A percentile compares a stretch with the other conserved stretches of the same genome.
Conservation (phyloP, 35 echinoderm and acorn worm genomes). For the Eucidaris tribuloides region DNA sequence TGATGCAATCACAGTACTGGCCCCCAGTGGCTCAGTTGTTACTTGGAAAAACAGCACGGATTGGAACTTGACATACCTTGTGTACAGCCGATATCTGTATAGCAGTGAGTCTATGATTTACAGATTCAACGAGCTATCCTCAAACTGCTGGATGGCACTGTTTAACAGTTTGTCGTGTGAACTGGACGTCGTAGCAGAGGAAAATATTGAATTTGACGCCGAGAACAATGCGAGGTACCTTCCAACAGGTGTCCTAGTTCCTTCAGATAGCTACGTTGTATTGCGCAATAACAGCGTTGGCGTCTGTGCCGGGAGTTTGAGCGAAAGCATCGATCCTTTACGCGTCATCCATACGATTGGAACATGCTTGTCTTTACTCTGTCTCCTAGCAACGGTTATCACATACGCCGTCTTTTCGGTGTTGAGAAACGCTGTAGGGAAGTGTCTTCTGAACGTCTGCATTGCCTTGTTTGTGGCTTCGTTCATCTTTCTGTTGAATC, state of each 20-base stretch:
- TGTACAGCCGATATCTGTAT: background rate
- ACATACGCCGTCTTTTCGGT: slow-evolving; percentile 47
- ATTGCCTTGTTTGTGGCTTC: slow-evolving; percentile 62
- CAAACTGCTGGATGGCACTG: background rate
- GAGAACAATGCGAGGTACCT: background rate
- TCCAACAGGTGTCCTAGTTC: background rate
- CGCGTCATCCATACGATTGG: background rate
- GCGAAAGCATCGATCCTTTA: background rate
- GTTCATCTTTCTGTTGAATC: slow-evolving; percentile 40
- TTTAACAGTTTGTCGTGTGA: background rate
- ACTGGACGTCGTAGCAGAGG: background rate
- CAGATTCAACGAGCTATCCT: background rate
- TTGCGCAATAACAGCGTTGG: background rate
- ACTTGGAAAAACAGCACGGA: background rate
- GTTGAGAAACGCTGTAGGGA: slow-evolving; percentile 64
- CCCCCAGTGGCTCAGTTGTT: background rate
- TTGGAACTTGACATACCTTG: background rate
- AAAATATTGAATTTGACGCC: background rate
- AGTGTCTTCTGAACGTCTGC: slow-evolving; percentile 65
- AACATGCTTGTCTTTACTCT: background rate
- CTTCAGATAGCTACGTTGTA: background rate
- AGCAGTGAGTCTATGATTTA: background rate
- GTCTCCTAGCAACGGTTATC: slow-evolving; percentile 42
- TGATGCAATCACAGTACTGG: background rate
- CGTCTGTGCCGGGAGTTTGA: background rate